Base-by-base conservation (phyloP, 2,797 vertebrate species). In the Mionectes olivaceus region DNA sequence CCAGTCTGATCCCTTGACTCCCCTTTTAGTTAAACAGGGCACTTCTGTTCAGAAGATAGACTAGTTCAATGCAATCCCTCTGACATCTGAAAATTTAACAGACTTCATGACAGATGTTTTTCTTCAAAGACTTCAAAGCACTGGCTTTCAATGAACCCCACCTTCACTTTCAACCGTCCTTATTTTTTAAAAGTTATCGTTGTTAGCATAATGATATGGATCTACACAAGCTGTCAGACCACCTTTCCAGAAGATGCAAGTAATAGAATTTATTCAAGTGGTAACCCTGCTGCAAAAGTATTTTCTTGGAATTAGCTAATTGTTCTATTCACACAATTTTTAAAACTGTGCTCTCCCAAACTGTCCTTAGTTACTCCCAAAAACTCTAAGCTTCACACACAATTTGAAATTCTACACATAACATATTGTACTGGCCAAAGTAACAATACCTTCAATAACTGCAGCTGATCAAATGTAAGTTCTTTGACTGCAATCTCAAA, bases 401-500 rank as follows among this genome's bases (percentile, higher is more conserved):
- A 10, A 11, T n/a, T 44, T 65, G 22, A 83, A 92, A 77, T 56
- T 46, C 25, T 80, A 39, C 15, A 53, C 19, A 5, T 1, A 57
- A 43, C 2, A 19, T 16, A 43, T 25, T 16, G 30, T 19, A 57
- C 5, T 10, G 67, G 68, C 3, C 53, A 61, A 70, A 80, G 61
- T 17, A 90, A 73, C 47, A 78, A 67, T 98, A 99, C 99, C 99
- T 99, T 99, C 84, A 99, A 89, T 83, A 99, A 98, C 96, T 99
- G 99, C 90, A 99, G 99, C 94, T 99, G 99, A 94, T 99, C 98
- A 97, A 98, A 99, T 0, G 99, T 99, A 94, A 99, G 97, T 95
- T 99, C 99, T 97, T 99, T 99, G 41, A 99, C 99, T 50, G 99
- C 99, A 91, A 99, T 99, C 97, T 99, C 99, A 87, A 99, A 98